Conservation (phyloP, 1,140 invertebrate species). For the Probaryconus sp. region DNA sequence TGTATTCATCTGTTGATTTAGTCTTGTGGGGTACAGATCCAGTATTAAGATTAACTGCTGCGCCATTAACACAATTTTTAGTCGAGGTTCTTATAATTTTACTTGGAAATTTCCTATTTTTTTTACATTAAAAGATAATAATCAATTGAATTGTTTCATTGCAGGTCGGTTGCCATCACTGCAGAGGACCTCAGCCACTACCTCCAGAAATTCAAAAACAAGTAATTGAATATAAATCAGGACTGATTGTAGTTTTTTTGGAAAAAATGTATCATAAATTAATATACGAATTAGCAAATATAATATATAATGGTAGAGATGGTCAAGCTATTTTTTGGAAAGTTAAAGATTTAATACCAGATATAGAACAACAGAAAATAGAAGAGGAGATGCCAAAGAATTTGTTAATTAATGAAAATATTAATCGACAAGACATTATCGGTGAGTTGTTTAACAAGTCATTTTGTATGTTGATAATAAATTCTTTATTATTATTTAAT, state of each 20-base stretch:
- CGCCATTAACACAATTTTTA: conserved; percentile 67
- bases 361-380: no score
- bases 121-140: conserved; percentile 1
- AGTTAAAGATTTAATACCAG: conserved; percentile 55
- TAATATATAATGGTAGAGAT: conserved; percentile 67
- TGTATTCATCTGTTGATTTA: conserved; percentile 71
- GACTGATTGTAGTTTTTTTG: conserved; percentile 66
- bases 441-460: conserved; percentile 63
- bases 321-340: conserved; percentile 72
- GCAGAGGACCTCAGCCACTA: conserved; percentile 69
- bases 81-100: conserved; percentile 63
- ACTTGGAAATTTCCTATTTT: no score
- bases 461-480: conserved; percentile 1
- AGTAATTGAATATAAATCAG: conserved; percentile 67
- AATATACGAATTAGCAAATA: conserved; percentile 65
- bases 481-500: conserved; percentile 1
- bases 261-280: conserved; percentile 66
- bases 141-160: conserved; percentile 25
- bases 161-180: conserved; percentile 76
- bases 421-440: conserved; percentile 74
- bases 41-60: conserved; percentile 69
- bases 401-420: conserved; percentile 63
- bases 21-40: conserved; percentile 72
- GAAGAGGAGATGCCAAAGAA: no score
- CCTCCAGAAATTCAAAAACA: conserved; percentile 67